phyloP scores from a whole-genome alignment of 2,113 vertebrate genomes.

The Bombycilla garrulus region DNA sequence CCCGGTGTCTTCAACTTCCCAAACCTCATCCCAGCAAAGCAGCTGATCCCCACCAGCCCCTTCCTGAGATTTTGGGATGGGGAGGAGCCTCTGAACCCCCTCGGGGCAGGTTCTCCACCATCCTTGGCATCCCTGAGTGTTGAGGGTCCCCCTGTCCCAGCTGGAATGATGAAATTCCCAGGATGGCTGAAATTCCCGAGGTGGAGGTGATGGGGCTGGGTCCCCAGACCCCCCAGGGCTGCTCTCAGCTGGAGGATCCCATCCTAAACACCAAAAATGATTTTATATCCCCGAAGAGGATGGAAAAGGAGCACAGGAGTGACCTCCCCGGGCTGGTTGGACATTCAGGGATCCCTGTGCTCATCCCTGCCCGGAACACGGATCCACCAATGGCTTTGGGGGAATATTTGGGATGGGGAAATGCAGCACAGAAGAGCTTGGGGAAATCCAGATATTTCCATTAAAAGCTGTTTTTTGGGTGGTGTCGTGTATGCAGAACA shows the following conservation, averaged over 20 bases:
- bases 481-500: background rate
- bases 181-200: background rate
- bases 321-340: accelerated
- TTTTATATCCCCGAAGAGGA: accelerated
- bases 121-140: accelerated
- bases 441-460: accelerated
- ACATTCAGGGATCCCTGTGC: accelerated
- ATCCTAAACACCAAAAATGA: accelerated
- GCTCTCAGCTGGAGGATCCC: background rate
- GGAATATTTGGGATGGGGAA: background rate
- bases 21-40: accelerated
- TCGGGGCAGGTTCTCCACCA: accelerated
- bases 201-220: no score
- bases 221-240: background rate
- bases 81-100: background rate
- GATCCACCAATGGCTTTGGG: accelerated
- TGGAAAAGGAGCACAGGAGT: background rate
- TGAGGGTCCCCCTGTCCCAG: accelerated
- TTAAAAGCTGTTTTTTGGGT: background rate
- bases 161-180: background rate
- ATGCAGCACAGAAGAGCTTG: accelerated
- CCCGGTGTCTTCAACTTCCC: accelerated
- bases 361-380: background rate
- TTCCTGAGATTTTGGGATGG: accelerated
- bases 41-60: accelerated